Conservation (phyloP, 2,888 invertebrate genomes). For the Cosmorhoe ocellata region DNA sequence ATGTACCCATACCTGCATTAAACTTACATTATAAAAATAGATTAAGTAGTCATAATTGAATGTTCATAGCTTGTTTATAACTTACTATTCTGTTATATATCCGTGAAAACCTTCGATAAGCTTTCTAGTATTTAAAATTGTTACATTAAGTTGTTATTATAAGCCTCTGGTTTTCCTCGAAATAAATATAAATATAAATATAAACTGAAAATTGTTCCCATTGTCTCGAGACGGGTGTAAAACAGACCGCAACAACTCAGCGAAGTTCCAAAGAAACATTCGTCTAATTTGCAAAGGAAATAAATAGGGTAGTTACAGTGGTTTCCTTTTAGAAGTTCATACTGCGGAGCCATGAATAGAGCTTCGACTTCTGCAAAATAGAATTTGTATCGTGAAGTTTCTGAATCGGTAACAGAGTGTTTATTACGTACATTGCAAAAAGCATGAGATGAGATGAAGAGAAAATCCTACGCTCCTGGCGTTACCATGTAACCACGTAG, state of each 20-base stretch:
- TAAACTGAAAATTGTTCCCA: conserved; percentile 2
- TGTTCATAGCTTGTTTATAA: too few species aligned
- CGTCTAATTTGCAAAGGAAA: conserved; percentile 62
- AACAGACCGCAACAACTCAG: conserved; percentile 37
- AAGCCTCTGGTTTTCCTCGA: too few species aligned
- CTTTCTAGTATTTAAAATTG: too few species aligned
- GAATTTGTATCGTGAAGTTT: conserved; percentile 26
- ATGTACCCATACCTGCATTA: too few species aligned
- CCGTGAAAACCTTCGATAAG: too few species aligned
- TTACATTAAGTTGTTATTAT: too few species aligned
- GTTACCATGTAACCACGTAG: too few species aligned
- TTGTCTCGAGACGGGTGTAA: conserved; percentile 28
- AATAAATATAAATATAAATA: too few species aligned
- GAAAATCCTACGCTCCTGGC: too few species aligned
- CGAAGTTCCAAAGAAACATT: conserved; percentile 51
- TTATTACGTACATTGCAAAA: background rate
- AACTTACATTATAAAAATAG: too few species aligned
- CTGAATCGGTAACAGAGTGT: conserved; percentile 1
- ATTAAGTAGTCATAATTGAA: too few species aligned
- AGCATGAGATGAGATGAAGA: background rate
- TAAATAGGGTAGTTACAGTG: conserved; percentile 65
- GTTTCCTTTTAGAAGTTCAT: conserved; percentile 54
- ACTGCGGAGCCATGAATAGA: conserved; percentile 30
- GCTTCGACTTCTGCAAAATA: conserved; percentile 31
- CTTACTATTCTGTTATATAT: too few species aligned